Percentiles rank a stretch among this genome's conserved stretches.
Conservation (phyloP, 2,888 invertebrate species). For the Apamea sordens region DNA sequence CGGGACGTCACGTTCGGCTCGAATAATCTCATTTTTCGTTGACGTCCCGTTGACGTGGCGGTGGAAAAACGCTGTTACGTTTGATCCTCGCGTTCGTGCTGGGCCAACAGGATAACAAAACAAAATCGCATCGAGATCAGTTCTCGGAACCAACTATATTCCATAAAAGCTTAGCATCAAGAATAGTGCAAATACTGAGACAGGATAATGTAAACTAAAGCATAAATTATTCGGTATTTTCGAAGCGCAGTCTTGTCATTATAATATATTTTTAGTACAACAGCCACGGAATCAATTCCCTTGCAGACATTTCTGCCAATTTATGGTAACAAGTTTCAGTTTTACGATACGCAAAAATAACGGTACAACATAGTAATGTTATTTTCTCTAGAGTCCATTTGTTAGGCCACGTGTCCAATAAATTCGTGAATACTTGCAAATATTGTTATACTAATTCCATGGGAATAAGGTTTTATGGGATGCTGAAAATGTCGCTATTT, state of each 20-base stretch:
- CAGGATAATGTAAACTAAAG: slow-evolving; percentile 22
- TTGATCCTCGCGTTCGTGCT: not conserved
- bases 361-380: slow-evolving; percentile 47
- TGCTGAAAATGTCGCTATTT: slow-evolving; percentile 2
- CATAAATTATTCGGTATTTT: slow-evolving; percentile 44
- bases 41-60: not conserved
- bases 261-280: slow-evolving; percentile 59
- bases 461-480: slow-evolving; percentile 22
- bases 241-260: slow-evolving; percentile 40
- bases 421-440: slow-evolving; percentile 24
- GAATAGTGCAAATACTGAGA: slow-evolving; percentile 1
- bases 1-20: not conserved
- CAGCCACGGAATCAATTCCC: slow-evolving; percentile 74
- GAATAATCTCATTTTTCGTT: not conserved
- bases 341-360: slow-evolving; percentile 77
- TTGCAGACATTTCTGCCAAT: slow-evolving; percentile 73
- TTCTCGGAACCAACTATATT: not conserved
- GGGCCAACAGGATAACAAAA: not conserved
- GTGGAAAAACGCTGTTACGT: not conserved
- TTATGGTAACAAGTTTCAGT: slow-evolving; percentile 80
- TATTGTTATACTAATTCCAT: slow-evolving; percentile 19
- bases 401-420: slow-evolving; percentile 29
- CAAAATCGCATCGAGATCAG: not conserved
- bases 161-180: slow-evolving; percentile 1
- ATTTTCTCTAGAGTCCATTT: slow-evolving; percentile 37